These are phyloP conservation scores for Trachymyrmex cornetzi DNA, from an alignment of 1,140 invertebrate genomes.

Conservation along the genomic window DNA sequence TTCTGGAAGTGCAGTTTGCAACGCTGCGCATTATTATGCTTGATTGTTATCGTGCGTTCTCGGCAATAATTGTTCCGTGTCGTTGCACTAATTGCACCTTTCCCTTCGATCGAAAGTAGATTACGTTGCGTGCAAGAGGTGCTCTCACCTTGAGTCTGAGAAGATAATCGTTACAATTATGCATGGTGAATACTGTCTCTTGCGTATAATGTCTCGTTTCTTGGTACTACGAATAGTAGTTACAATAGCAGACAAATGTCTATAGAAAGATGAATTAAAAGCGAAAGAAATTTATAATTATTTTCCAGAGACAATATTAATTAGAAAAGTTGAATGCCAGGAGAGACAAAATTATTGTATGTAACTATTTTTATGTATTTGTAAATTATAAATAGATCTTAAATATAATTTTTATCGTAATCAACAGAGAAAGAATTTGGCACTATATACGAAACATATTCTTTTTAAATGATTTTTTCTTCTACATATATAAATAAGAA, in stretches of 20 bases:
- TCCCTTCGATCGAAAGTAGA: conserved; percentile 52
- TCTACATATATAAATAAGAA: not conserved
- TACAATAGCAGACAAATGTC: not conserved
- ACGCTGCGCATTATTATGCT: conserved; percentile 11
- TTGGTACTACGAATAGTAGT: not conserved
- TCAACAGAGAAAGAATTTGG: not conserved
- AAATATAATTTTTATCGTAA: not conserved
- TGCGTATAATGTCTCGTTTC: conserved; percentile 46
- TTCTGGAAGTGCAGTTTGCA: not conserved
- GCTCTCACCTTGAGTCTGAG: conserved; percentile 53
- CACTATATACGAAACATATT: not conserved
- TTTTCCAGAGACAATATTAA: not conserved
- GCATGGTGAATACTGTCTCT: conserved; percentile 34
- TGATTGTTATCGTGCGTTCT: conserved; percentile 18
- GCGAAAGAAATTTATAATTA: not conserved
- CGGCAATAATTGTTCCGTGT: conserved; percentile 52
- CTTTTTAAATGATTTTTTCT: not conserved
- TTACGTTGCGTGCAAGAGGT: conserved; percentile 59
- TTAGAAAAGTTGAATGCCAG: not conserved
- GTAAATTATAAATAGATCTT: not conserved
- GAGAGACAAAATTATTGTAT: not conserved
- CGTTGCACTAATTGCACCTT: conserved; percentile 48
- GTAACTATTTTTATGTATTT: not conserved
- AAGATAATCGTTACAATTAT: conserved; percentile 69
- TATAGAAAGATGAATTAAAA: not conserved